These are phyloP conservation scores for Aurelia aurita complex sp. Pacific DNA, from an alignment of 30 jellyfish, hydroid and myxozoan genomes.

Conservation along the genomic window DNA sequence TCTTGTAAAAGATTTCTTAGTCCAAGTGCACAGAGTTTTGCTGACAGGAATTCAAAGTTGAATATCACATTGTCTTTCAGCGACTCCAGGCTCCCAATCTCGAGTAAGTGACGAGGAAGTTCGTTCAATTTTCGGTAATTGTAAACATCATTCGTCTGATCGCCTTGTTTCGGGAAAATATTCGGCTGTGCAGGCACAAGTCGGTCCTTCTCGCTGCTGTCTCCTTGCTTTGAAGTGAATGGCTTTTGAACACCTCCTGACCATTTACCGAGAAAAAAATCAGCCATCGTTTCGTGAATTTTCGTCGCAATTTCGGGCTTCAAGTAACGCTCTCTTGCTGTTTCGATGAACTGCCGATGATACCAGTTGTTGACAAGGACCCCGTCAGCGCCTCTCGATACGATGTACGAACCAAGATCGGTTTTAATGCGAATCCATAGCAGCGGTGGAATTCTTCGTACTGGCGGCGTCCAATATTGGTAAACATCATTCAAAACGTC, in stretches of 20 bases:
- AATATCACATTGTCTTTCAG: constrained; percentile 55
- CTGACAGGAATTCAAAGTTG: constrained; percentile 72
- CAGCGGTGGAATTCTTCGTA: constrained; percentile 85
- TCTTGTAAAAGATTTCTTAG: constrained; percentile 58
- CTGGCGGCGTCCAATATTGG: constrained; percentile 97
- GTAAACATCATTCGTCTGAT: constrained; percentile 32
- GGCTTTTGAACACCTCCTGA: constrained; percentile 71
- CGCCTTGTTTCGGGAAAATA: constrained; percentile 40
- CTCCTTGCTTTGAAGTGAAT: constrained; percentile 64
- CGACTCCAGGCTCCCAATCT: constrained; percentile 15
- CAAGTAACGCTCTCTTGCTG: constrained; percentile 79
- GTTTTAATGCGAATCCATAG: constrained; percentile 84
- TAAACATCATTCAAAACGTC: constrained; percentile 89
- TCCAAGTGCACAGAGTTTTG: constrained; percentile 69
- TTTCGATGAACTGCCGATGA: constrained; percentile 88
- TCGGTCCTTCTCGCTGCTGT: constrained; percentile 61
- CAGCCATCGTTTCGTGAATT: constrained; percentile 64
- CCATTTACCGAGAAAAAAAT: constrained; percentile 83
- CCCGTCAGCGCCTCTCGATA: constrained; percentile 77
- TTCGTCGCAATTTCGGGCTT: constrained; percentile 16
- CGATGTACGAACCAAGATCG: constrained; percentile 87
- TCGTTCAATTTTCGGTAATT: constrained; percentile 80
- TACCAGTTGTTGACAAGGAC: constrained; percentile 81
- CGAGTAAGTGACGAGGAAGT: constrained; percentile 78
- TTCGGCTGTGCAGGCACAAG: constrained; percentile 88